Percentiles rank a stretch among this genome's conserved stretches.
phyloP scores from a whole-genome alignment of 2,888 invertebrate genomes.

The Lithophane semibrunnea region DNA sequence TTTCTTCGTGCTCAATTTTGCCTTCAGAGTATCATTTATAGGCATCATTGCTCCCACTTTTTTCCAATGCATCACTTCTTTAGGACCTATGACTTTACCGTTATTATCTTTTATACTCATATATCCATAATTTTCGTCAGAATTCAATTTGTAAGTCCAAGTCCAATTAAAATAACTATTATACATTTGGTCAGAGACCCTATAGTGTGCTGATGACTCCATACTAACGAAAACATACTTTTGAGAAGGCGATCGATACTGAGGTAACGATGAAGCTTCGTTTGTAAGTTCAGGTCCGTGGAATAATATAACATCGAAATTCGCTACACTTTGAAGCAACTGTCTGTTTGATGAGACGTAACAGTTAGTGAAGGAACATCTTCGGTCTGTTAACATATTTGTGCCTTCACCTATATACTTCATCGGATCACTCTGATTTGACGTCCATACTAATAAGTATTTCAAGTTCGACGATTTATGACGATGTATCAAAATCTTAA shows the following conservation, averaged over 20 bases:
- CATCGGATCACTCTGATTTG: slow-evolving; percentile 67
- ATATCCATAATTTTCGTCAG: slow-evolving; percentile 74
- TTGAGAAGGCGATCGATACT: slow-evolving; percentile 66
- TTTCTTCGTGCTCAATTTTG: slow-evolving; percentile 70
- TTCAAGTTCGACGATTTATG: slow-evolving; percentile 58
- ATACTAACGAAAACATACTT: slow-evolving; percentile 63
- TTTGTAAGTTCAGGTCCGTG: slow-evolving; percentile 71
- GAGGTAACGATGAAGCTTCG: slow-evolving; percentile 60
- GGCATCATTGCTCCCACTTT: slow-evolving; percentile 71
- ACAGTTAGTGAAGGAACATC: slow-evolving; percentile 78
- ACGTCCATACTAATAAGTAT: slow-evolving; percentile 78
- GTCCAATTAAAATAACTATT: slow-evolving; percentile 79
- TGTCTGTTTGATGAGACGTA: slow-evolving; percentile 73
- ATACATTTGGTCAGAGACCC: slow-evolving; percentile 67
- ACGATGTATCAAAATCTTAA: too few species aligned
- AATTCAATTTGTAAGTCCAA: slow-evolving; percentile 77
- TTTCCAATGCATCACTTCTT: slow-evolving; percentile 72
- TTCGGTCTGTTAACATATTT: slow-evolving; percentile 71
- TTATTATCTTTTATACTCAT: slow-evolving; percentile 69
- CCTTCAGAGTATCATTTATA: slow-evolving; percentile 68
- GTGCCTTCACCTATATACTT: slow-evolving; percentile 69
- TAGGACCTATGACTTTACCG: slow-evolving; percentile 72
- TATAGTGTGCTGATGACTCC: slow-evolving; percentile 75
- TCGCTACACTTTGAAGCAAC: slow-evolving; percentile 67
- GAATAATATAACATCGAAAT: slow-evolving; percentile 79